Base-by-base conservation (phyloP, 2,888 invertebrate species). In the Coelopa pilipes region DNA sequence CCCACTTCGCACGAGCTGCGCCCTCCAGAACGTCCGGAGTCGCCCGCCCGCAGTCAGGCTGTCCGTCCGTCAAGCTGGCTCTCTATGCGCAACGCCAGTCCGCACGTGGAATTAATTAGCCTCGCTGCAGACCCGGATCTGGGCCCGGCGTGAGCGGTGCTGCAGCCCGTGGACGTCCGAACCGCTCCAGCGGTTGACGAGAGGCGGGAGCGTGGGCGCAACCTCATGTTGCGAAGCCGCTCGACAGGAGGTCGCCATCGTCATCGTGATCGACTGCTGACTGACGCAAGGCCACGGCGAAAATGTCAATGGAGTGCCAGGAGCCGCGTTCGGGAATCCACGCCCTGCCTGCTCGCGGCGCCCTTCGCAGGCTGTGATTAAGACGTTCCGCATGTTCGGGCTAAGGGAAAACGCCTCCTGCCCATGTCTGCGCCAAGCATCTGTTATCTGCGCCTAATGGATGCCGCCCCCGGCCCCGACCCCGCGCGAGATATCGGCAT, bases 291-390 rank as follows among this genome's bases (percentile, higher is more conserved):
- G 34, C n/a, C n/a, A n/a, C 34, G 34, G 34, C 34, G 34, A 34
- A 34, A 7, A 34, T 34, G 34, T 34, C 34, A 34, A 34, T 34
- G 34, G 34, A 34, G 34, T 34, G 34, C 4, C 34, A 34, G 34
- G 34, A 34, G 34, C 34, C 2, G 34, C 34, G 2, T 34, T 34
- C 34, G 2, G 2, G 34, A 34, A 34, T 4, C 2, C 34, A 34
- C 34, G 34, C 34, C 34, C 34, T 34, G 45, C 49, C 12, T 17
- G 12, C 55, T 49, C 70, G 15, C n/a, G 11, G 19, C 55, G 19
- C 55, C 53, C 65, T 71, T 71, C 65, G 65, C 63, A 71, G n/a
- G 63, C n/a, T 46, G 65, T 71, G 71, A 71, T 71, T 71, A 71
- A 71, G 71, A 65, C 45, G 71, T 71, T 71, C 63, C 50, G 63